Evolutionary conservation across 1,140 invertebrate genomes (phyloP), one percentile per base, ranked within the genome.

Genomic region (Anoplolepis gracilipes): DNA sequence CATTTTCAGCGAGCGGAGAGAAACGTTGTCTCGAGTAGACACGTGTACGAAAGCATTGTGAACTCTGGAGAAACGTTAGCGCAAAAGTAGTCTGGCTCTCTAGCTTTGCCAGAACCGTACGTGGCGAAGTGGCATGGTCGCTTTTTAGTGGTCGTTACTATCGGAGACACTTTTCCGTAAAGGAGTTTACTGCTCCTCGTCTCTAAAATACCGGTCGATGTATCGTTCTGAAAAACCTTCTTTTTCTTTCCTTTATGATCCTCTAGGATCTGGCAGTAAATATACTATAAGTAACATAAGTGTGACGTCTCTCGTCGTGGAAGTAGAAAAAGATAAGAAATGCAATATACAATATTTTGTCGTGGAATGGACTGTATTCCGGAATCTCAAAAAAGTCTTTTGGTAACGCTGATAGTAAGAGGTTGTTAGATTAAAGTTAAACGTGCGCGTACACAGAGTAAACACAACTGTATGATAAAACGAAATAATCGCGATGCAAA

Each of bases 71-170:
- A 84, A 86, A 86, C 59, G 78, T 73, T 82, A 69, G 67, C 13
- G 42, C 25, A 33, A 62, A 69, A 77, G 33, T 39, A 72, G 53
- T 59, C 65, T 42, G 62, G 39, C 49, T 67, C 25, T 59, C 65
- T 42, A 39, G 39, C 49, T 67, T 25, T 79, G 77, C 49, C 28
- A 82, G 62, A 82, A 81, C 53, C 49, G 70, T 73, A 86, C 79
- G 85, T 75, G 70, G 79, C 64, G 49, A 84, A 86, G 79, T 84
- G 69, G 70, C 78, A 33, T 57, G 79, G 69, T 84, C 69, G 69
- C 79, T 82, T 86, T 86, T 86, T 75, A 86, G 85, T 67, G 81
- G 42, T 53, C 85, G 77, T 86, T 86, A 86, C 85, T 84, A 86
- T 86, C 61, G 79, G 78, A 64, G 85, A 84, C 78, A 86, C 79